Evolutionary conservation across 2,113 vertebrate genomes (phyloP), one percentile per base, ranked within the genome.

Genomic region (Oceanodroma tethys): DNA sequence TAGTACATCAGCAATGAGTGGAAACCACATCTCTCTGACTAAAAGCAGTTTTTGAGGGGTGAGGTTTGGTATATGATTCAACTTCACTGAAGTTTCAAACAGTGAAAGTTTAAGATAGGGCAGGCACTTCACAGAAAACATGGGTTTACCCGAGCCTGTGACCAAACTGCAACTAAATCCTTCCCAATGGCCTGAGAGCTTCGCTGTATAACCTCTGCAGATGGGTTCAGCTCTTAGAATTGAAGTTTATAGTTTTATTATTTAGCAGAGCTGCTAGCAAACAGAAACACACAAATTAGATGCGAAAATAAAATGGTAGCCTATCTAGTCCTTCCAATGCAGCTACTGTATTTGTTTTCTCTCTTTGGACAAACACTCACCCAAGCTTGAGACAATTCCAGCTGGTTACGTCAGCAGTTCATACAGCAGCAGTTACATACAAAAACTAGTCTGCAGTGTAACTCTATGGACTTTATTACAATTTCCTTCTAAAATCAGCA

Each of bases 361-460:
- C 84, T 96, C 83, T 93, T 81, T 89, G 76, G 68, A 75, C 79
- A 96, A 97, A 96, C 65, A 93, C 68, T 90, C 76, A 88, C 86
- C 56, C 92, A 94, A 95, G 63, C 89, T 81, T 97, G 91, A 91
- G 88, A 32, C 60, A 86, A 59, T 14, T 20, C 94, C 68, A 95
- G 60, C 34, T 91, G 79, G 73, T 95, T 91, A 93, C 30, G 32
- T 90, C 90, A 96, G 73, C 47, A 38, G 75, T 85, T 97, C 83
- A 86, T 27, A 79, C 34, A 86, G 85, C 63, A 83, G 29, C 17
- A 5, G 88, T 88, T 84, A 90, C 63, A 93, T 38, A 90, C 68
- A 94, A 92, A 86, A 91, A 53, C 27, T 55, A 59, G 36, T 58
- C 72, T 59, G 76, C 68, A 36, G 36, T 65, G 65, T 89, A 59